Evolutionary conservation across 1,140 invertebrate species (phyloP), one percentile per base, ranked within the genome.

Genomic region (Reticulitermes speratus): DNA sequence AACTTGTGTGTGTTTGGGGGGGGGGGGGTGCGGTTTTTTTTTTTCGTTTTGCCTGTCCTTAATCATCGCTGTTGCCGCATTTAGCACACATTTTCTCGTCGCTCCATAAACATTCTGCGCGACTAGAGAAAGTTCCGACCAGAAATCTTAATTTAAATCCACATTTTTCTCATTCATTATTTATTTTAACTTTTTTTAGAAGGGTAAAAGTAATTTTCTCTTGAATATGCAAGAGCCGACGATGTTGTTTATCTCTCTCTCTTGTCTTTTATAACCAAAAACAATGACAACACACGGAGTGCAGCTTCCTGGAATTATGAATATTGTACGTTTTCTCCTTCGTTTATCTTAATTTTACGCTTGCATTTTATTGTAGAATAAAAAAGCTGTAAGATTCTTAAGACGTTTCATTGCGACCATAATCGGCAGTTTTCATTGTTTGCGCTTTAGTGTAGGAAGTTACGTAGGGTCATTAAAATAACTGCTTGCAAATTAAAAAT

Each of bases 81-180:
- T 84, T 84, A 84, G n/a, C 83, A 84, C 83, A 84, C 83, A 44
- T 84, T 84, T 84, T 84, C 83, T 84, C 82, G 44, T 19, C 25
- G 83, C 83, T 44, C 83, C 83, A 84, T 84, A 84, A 84, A 84
- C 83, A 84, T 45, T 52, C 83, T 75, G 65, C 65, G 32, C 83
- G 83, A 84, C 44, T 84, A 75, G 65, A 52, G 32, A 84, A 84
- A 84, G 83, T 84, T 84, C 83, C 83, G 48, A 52, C 83, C 83
- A 84, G 83, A 84, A 84, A 84, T 84, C 83, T 84, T 84, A 84
- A 84, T 84, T 84, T 84, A 84, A 84, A 84, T 84, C 83, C 83
- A 84, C 83, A 84, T 84, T 84, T 84, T 84, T 44, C 83, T 84
- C 83, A 84, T 45, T 44, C 48, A 84, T 84, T 45, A 84, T 84